These are phyloP conservation scores for Muntiacus muntjak DNA, from an alignment of 2,113 vertebrate genomes.

Conservation along the genomic window DNA sequence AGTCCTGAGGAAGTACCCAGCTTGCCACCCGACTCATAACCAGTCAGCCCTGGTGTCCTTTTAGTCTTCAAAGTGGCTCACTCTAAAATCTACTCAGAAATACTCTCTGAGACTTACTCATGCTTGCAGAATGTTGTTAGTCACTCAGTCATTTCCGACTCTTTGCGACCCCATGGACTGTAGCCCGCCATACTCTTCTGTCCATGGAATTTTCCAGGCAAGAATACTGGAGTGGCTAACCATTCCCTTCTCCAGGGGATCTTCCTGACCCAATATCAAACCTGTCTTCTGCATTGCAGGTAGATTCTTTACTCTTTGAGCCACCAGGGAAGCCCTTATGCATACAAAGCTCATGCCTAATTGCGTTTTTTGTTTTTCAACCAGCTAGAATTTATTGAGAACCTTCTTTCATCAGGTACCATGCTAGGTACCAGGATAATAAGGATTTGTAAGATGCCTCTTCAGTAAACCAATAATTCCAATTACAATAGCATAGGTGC, in stretches of 20 bases:
- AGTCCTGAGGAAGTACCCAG: not conserved
- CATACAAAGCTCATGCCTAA: not conserved
- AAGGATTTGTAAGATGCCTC: not conserved
- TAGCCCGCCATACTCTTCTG: not conserved
- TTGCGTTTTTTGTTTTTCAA: not conserved
- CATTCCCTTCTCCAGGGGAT: not conserved
- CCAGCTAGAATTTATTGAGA: not conserved
- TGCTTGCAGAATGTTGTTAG: rapidly evolving
- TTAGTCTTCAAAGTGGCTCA: not conserved
- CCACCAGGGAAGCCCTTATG: not conserved
- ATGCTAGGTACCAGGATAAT: not conserved
- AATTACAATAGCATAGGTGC: not conserved
- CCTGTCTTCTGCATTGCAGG: not conserved
- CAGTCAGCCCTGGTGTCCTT: not conserved
- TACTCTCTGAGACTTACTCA: not conserved
- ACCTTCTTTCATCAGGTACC: not conserved
- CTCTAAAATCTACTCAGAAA: not conserved
- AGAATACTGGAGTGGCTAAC: not conserved
- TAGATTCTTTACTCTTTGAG: not conserved
- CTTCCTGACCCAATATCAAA: not conserved
- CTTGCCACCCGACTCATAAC: not conserved
- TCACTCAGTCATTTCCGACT: not conserved
- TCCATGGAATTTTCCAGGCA: not conserved
- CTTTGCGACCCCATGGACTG: not conserved
- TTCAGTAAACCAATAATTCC: not conserved